Conservation (phyloP, 2,888 invertebrate genomes). For the Euspilapteryx auroguttella region DNA sequence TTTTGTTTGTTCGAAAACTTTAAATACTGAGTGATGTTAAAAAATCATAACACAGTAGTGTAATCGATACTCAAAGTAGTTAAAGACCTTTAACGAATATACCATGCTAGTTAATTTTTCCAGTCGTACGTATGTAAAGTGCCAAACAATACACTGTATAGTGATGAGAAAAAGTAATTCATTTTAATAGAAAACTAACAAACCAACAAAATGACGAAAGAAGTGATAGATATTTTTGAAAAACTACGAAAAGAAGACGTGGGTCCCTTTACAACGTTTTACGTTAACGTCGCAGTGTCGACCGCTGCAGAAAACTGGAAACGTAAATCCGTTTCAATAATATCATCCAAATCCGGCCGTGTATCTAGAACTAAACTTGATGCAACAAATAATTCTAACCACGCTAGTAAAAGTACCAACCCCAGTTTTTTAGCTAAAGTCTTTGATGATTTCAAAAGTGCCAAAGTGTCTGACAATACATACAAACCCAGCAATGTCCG, state of each 20-base stretch:
- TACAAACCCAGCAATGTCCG: constrained; percentile 29
- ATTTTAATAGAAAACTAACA: neutral
- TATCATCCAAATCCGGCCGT: constrained; percentile 35
- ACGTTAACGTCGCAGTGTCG: constrained; percentile 14
- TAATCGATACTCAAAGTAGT: no score
- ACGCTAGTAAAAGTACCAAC: constrained; percentile 1
- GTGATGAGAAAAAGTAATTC: constrained; percentile 5
- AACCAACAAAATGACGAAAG: constrained; percentile 19
- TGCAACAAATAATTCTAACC: neutral
- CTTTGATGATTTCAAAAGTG: constrained; percentile 29
- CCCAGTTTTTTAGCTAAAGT: constrained; percentile 25
- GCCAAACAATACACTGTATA: constrained; percentile 7
- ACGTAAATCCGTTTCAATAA: constrained; percentile 30
- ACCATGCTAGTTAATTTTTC: no score
- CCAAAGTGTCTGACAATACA: constrained; percentile 33
- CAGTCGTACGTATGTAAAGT: no score
- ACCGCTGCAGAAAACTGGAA: constrained; percentile 26
- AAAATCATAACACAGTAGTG: no score
- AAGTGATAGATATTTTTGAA: constrained; percentile 23
- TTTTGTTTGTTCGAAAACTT: no score
- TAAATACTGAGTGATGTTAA: no score
- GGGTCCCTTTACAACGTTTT: constrained; percentile 22
- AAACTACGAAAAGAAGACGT: constrained; percentile 29
- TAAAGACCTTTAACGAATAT: no score
- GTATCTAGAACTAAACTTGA: constrained; percentile 13